A percentile compares a stretch with the other conserved stretches of the same genome.
These are phyloP conservation scores for Elymnias hypermnestra DNA, from an alignment of 1,140 invertebrate genomes.

Conservation along the genomic window DNA sequence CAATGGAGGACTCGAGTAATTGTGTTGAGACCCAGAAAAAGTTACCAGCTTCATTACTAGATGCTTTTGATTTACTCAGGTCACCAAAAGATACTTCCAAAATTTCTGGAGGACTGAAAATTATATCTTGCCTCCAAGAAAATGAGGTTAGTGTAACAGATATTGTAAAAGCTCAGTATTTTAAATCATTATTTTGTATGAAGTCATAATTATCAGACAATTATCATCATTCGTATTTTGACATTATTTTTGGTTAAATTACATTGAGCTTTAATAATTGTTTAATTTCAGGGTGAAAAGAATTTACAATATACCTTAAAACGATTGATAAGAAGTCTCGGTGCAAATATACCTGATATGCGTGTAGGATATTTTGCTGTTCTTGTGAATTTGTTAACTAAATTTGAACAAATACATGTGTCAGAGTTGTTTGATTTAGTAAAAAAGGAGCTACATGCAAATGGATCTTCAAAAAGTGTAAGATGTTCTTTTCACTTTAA, in stretches of 20 bases:
- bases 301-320: constrained; percentile 62
- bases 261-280: too few relatives aligned
- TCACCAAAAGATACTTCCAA: constrained; percentile 45
- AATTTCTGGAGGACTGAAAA: constrained; percentile 50
- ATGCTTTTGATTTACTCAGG: constrained; percentile 56
- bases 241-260: too few relatives aligned
- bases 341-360: constrained; percentile 53
- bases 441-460: constrained; percentile 59
- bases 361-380: constrained; percentile 56
- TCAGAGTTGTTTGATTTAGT: constrained; percentile 43
- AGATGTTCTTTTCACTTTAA: constrained; percentile 16
- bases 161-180: background rate
- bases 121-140: constrained; percentile 44
- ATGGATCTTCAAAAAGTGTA: constrained; percentile 65
- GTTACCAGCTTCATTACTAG: constrained; percentile 50
- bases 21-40: constrained; percentile 26
- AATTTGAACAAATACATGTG: constrained; percentile 40
- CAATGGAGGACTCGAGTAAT: constrained; percentile 48
- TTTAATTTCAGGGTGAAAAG: constrained; percentile 66
- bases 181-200: background rate
- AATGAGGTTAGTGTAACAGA: constrained; percentile 49
- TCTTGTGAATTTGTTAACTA: constrained; percentile 41
- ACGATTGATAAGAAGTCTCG: constrained; percentile 54
- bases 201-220: too few relatives aligned
- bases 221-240: too few relatives aligned